Evolutionary conservation across 2,888 invertebrate genomes (phyloP), one percentile per base, ranked within the genome.

Genomic region (Trichacis sp.): DNA sequence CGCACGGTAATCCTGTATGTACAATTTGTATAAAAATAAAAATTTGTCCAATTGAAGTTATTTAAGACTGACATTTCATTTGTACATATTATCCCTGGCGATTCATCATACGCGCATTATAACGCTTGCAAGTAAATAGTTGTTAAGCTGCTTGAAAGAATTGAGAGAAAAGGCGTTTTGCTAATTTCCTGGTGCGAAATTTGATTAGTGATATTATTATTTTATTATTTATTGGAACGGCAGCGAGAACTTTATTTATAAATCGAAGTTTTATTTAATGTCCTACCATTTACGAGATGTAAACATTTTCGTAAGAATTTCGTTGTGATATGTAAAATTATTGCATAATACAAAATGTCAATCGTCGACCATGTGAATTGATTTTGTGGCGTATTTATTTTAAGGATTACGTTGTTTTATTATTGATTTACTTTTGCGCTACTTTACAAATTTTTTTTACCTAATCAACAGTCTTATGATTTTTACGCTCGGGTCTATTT

Each of bases 41-140:
- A 49, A 74, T 77, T 76, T 77, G 29, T 29, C 77, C 78, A 77
- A 78, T 77, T 80, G 77, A 81, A 78, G 76, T 78, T 80, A 82
- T 81, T 73, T 9, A n/a, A n/a, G n/a, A n/a, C n/a, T n/a, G n/a
- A n/a, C n/a, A n/a, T n/a, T n/a, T n/a, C n/a, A n/a, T n/a, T n/a
- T n/a, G n/a, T n/a, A n/a, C n/a, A n/a, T n/a, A n/a, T n/a, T n/a
- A n/a, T n/a, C n/a, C n/a, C n/a, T n/a, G n/a, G n/a, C n/a, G n/a
- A n/a, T n/a, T n/a, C n/a, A n/a, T n/a, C n/a, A n/a, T n/a, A n/a
- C n/a, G n/a, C n/a, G n/a, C n/a, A n/a, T n/a, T n/a, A n/a, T n/a
- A n/a, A n/a, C n/a, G n/a, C n/a, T n/a, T n/a, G n/a, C n/a, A n/a
- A n/a, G n/a, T n/a, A n/a, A 12, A 30, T 58, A 54, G 50, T 48